phyloP scores from a whole-genome alignment of 2,888 invertebrate genomes.

The Auanema sp. region DNA sequence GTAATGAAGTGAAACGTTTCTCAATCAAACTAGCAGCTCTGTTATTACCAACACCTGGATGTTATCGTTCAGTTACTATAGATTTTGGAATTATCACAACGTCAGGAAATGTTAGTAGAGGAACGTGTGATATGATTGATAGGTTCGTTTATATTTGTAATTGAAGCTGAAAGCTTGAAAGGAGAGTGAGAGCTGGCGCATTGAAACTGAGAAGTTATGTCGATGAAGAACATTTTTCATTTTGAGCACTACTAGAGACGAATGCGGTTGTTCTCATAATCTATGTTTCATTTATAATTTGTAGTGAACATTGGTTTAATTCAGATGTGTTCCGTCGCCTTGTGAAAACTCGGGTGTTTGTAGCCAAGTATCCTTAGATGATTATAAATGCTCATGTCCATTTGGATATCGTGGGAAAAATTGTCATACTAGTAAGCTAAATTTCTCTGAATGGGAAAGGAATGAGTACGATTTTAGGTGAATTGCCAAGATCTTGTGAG shows the following conservation, averaged over 20 bases:
- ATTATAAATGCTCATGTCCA: slow-evolving; percentile 49
- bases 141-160: slow-evolving; percentile 23
- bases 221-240: too few species aligned
- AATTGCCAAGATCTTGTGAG: slow-evolving; percentile 57
- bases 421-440: slow-evolving; percentile 54
- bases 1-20: slow-evolving; percentile 44
- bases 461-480: slow-evolving; percentile 33
- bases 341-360: slow-evolving; percentile 57
- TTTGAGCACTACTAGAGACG: too few species aligned
- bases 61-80: slow-evolving; percentile 58
- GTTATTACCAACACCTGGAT: slow-evolving; percentile 47
- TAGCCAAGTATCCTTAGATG: slow-evolving; percentile 42
- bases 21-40: slow-evolving; percentile 48
- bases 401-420: slow-evolving; percentile 52
- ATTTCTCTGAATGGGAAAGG: background rate
- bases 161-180: background rate
- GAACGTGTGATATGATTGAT: slow-evolving; percentile 45
- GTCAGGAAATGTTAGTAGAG: slow-evolving; percentile 44
- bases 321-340: slow-evolving; percentile 54
- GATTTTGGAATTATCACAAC: slow-evolving; percentile 48
- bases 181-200: too few species aligned
- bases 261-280: background rate
- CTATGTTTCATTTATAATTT: background rate
- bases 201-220: too few species aligned
- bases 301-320: slow-evolving; percentile 7